Evolutionary conservation across 2,797 vertebrate species (phyloP), one percentile per base, ranked within the genome.

Genomic region (Xiphorhynchus erythropygius): DNA sequence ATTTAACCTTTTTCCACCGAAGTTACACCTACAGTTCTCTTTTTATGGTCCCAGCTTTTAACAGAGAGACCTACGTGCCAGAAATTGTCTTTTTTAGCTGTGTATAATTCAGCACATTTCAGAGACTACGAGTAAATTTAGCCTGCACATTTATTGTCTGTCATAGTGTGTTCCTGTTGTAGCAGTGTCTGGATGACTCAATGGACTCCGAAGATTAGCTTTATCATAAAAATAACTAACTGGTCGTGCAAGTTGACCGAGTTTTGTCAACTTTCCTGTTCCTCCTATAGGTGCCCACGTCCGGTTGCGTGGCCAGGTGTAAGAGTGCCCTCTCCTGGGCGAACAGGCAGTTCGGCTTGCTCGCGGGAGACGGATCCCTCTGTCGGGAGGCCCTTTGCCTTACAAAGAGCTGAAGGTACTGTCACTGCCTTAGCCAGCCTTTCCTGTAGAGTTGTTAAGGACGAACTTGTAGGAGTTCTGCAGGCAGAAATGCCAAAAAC

Each of bases 321-420:
- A 68, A 87, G 73, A 92, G 82, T 87, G 95, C 95, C 96, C 94
- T 96, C 96, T 97, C 84, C 96, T 89, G 96, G 92, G 87, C 53
- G 67, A 82, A 75, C 35, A 16, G 37, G 44, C 49, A 32, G 18
- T 33, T 32, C 13, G 73, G 24, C 50, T 67, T 18, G 56, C 30
- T 87, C 10, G 9, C 5, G 18, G 4, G n/a, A 68, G 23, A 18
- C 18, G 9, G 46, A 23, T 88, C 21, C 53, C 18, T 18, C 65
- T 13, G 6, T 14, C 11, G 35, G 53, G 25, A 37, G 46, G 75
- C 13, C 24, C 21, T 35, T 59, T 8, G 73, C 60, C 52, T 35
- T 15, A 1, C 46, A 1, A 13, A 46, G 9, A 67, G 69, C 23
- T 32, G 23, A 3, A 3, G 68, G 46, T 47, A 23, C 41, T 19